Percentiles rank a stretch among this genome's conserved stretches.
Conservation (phyloP, 35 echinoderm and acorn worm species). For the Ophiothrix spiculata region DNA sequence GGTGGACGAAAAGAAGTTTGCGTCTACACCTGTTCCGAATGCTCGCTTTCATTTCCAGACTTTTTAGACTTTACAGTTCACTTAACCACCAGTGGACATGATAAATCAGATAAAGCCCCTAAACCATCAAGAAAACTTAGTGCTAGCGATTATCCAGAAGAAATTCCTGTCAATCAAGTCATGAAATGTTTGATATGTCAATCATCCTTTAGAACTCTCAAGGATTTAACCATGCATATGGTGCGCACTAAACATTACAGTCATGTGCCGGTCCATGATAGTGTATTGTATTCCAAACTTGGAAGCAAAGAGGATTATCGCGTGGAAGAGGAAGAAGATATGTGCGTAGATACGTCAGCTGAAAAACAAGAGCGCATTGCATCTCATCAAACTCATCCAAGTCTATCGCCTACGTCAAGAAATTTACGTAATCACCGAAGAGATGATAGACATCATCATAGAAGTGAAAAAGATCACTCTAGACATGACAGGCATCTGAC, state of each 20-base stretch:
- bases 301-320: slow-evolving; percentile 10
- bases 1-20: slow-evolving; percentile 36
- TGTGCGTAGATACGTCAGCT: slow-evolving; percentile 6
- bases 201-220: slow-evolving; percentile 52
- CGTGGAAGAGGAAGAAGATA: slow-evolving; percentile 22
- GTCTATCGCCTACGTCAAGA: not conserved
- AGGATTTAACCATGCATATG: slow-evolving; percentile 88
- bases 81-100: slow-evolving; percentile 61
- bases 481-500: not conserved
- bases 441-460: not conserved
- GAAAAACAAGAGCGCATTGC: not conserved
- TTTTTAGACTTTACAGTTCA: slow-evolving; percentile 72
- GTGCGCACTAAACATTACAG: slow-evolving; percentile 73
- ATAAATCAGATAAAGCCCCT: slow-evolving; percentile 41
- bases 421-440: not conserved
- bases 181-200: slow-evolving; percentile 83
- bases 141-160: slow-evolving; percentile 58
- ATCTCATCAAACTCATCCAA: not conserved
- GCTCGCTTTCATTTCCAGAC: slow-evolving; percentile 62
- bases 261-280: slow-evolving; percentile 60
- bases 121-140: slow-evolving; percentile 34
- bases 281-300: slow-evolving; percentile 23
- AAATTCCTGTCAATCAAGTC: slow-evolving; percentile 65
- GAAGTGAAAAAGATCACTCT: not conserved
- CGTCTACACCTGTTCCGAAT: slow-evolving; percentile 51